Evolutionary conservation across 2,797 vertebrate species (phyloP).

Genomic region (Microchirus variegatus): DNA sequence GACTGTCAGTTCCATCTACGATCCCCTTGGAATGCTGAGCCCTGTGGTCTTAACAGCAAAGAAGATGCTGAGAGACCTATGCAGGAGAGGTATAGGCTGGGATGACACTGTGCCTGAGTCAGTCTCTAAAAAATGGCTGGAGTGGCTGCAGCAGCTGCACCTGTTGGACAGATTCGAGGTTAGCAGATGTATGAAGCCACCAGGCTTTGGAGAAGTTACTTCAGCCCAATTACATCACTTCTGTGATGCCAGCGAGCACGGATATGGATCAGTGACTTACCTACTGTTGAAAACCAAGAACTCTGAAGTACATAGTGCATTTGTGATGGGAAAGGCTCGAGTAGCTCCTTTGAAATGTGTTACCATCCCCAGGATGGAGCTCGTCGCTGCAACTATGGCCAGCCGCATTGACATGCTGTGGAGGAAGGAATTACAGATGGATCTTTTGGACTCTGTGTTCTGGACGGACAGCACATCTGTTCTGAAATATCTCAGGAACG

Average conservation of each 20-base stretch:
- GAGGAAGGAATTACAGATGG: background rate
- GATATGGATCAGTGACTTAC: background rate
- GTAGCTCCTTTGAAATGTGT: background rate
- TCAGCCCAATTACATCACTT: no score
- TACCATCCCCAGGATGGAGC: background rate
- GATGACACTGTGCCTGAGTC: background rate
- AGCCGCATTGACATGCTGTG: background rate
- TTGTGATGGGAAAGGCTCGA: background rate
- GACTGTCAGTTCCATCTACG: background rate
- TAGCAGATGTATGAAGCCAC: no score
- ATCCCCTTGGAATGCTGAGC: background rate
- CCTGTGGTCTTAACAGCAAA: background rate
- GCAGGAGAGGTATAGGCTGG: background rate
- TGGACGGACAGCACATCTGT: slow-evolving; percentile 14
- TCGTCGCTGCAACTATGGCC: background rate
- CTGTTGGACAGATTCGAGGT: no score
- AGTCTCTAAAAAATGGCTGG: background rate
- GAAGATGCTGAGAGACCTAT: background rate
- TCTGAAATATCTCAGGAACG: slow-evolving; percentile 19
- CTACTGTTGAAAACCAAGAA: slow-evolving; percentile 9
- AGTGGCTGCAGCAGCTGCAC: background rate
- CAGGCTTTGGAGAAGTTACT: no score
- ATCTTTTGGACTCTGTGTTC: background rate
- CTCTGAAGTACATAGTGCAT: background rate
- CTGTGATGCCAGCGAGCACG: no score